Evolutionary conservation across 2,888 invertebrate genomes (phyloP), one percentile per base, ranked within the genome.

Genomic region (Sicus ferrugineus): DNA sequence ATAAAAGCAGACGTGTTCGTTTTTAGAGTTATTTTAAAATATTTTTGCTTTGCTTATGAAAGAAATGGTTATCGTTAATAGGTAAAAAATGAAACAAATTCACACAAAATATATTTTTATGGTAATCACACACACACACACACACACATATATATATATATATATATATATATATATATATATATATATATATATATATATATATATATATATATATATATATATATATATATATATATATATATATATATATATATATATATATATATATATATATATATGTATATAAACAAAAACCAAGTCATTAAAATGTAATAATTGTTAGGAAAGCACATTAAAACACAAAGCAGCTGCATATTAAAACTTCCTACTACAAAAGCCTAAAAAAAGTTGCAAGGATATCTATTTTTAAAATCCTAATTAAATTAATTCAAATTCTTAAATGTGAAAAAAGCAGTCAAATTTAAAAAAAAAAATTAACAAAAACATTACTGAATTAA

Each of bases 381-480:
- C 42, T n/a, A 42, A 9, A 3, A 42, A 42, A 42, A 42, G n/a
- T 42, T n/a, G n/a, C n/a, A n/a, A n/a, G n/a, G n/a, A n/a, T n/a
- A n/a, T n/a, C n/a, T n/a, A 7, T 42, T 38, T 38, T 38, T 38
- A 38, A 38, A 38, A 42, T n/a, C n/a, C n/a, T n/a, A n/a, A n/a
- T n/a, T n/a, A n/a, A n/a, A n/a, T n/a, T n/a, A n/a, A n/a, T n/a
- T n/a, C n/a, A 42, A 42, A 42, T 42, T 14, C 16, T 42, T 42
- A 11, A 34, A 34, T 34, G 16, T 42, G 5, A 52, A 52, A 52
- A 52, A 5, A 9, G 26, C 23, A 56, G 21, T n/a, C 4, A 28
- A 54, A 28, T 3, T 26, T 26, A 71, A 70, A 61, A 68, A 21
- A 69, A 67, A 48, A 72, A 72, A 58, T 56, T 52, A 66, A 67